These are phyloP conservation scores for Myotis yumanensis DNA, from an alignment of 2,113 vertebrate genomes.

Conservation along the genomic window DNA sequence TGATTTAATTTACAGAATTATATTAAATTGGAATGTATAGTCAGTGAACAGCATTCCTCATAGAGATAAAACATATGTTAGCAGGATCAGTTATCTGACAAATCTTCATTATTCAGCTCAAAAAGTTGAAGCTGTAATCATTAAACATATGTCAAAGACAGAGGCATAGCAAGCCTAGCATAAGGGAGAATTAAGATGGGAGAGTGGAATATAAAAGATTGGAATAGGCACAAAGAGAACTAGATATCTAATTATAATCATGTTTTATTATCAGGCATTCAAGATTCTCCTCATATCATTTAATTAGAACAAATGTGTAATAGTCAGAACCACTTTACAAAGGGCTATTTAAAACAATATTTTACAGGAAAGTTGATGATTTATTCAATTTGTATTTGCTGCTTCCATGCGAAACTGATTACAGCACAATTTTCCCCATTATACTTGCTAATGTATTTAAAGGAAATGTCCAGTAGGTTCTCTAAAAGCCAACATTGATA, in stretches of 20 bases:
- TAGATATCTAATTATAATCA: slow-evolving; percentile 52
- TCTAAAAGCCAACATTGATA: neutral
- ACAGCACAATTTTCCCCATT: neutral
- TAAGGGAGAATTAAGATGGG: slow-evolving; percentile 42
- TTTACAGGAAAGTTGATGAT: neutral
- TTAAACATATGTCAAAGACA: slow-evolving; percentile 61
- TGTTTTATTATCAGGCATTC: slow-evolving; percentile 26
- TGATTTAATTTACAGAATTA: slow-evolving; percentile 42
- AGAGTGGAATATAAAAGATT: slow-evolving; percentile 45
- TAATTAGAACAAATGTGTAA: slow-evolving; percentile 59
- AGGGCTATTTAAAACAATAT: slow-evolving; percentile 4
- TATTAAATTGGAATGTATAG: neutral
- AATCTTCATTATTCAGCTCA: slow-evolving; percentile 60
- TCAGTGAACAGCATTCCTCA: slow-evolving; percentile 10
- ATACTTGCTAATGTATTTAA: neutral
- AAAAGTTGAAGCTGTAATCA: slow-evolving; percentile 46
- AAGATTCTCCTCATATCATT: slow-evolving; percentile 47
- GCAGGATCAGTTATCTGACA: slow-evolving; percentile 51
- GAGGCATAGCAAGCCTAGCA: slow-evolving; percentile 42
- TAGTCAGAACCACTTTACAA: neutral
- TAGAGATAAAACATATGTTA: slow-evolving; percentile 55
- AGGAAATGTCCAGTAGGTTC: neutral
- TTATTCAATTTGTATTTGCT: slow-evolving; percentile 21
- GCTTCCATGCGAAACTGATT: neutral
- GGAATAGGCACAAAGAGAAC: slow-evolving; percentile 32